These are phyloP conservation scores for Promerops cafer DNA, from an alignment of 2,113 vertebrate species.

Conservation along the genomic window DNA sequence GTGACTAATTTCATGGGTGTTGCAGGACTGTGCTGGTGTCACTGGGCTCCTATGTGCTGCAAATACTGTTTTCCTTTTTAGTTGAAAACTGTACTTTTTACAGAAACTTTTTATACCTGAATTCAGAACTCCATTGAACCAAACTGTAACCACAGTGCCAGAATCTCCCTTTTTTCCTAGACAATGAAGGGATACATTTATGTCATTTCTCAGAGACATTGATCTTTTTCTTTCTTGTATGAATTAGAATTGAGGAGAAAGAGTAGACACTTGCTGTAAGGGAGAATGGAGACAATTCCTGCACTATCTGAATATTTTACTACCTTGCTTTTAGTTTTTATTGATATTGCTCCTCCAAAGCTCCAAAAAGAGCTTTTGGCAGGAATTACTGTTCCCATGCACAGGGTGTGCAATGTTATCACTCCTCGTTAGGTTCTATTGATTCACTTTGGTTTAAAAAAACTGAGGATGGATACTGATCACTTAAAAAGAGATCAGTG, in stretches of 20 bases:
- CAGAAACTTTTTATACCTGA: not conserved
- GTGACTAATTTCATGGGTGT: not conserved
- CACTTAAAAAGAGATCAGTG: not conserved
- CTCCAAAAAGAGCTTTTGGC: not conserved
- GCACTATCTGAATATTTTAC: not conserved
- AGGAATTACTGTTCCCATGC: not conserved
- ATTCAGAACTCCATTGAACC: not conserved
- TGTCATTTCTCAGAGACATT: not conserved
- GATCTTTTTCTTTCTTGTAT: not conserved
- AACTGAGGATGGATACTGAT: not conserved
- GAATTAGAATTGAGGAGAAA: not conserved
- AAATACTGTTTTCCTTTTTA: not conserved
- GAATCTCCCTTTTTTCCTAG: not conserved
- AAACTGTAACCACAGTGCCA: not conserved
- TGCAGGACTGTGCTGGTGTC: not conserved
- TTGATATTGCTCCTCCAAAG: not conserved
- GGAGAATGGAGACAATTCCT: not conserved
- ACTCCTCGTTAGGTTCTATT: not conserved
- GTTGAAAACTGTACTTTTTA: not conserved
- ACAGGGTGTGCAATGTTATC: not conserved
- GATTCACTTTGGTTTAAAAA: not conserved
- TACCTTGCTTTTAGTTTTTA: not conserved
- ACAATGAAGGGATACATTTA: not conserved
- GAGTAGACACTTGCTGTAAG: not conserved
- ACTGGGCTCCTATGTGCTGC: not conserved